Evolutionary conservation across 2,888 invertebrate species (phyloP), one percentile per base, ranked within the genome.

Genomic region (Tetrapedia diversipes): DNA sequence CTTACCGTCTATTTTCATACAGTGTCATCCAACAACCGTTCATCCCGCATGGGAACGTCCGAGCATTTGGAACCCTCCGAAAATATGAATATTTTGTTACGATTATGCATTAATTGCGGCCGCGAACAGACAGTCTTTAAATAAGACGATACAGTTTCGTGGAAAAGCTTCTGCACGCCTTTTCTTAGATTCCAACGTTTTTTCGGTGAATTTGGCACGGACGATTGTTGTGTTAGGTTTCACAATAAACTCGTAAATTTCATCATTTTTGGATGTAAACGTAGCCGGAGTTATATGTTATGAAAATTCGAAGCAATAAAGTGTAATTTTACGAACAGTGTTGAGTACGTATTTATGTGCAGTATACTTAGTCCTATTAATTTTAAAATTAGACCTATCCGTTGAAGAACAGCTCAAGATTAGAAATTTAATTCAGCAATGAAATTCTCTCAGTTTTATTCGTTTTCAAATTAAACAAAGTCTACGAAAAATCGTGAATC

Each of bases 1-100:
- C 87, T 90, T 90, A 87, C 89, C 84, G 81, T 86, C 89, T 91
- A 91, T 91, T 91, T 90, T 90, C 81, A 83, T 77, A 79, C 82
- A 53, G 59, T 65, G 74, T 76, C 76, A 82, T 64, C 64, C 56
- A 57, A 60, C 53, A 66, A 45, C 45, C 61, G 71, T 78, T 75
- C 53, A 53, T 77, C 49, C 64, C 67, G 53, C 80, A 80, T 71
- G 43, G 68, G 64, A 83, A 51, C 34, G 61, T 57, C 73, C 51
- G 51, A 64, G 22, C 32, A 61, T 67, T 71, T 41, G n/a, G 39
- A 65, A 70, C 22, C 34, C 19, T 32, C 67, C 45, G 11, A 53
- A 76, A 45, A 76, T 57, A 57, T 67, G 63, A 64, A 74, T 64
- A 37, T 19, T 22, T 32, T 4, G 14, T 53, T 27, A 11, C 37